These are phyloP conservation scores for Nannoperca obscura DNA, from an alignment of 2,797 vertebrate species.

Conservation along the genomic window DNA sequence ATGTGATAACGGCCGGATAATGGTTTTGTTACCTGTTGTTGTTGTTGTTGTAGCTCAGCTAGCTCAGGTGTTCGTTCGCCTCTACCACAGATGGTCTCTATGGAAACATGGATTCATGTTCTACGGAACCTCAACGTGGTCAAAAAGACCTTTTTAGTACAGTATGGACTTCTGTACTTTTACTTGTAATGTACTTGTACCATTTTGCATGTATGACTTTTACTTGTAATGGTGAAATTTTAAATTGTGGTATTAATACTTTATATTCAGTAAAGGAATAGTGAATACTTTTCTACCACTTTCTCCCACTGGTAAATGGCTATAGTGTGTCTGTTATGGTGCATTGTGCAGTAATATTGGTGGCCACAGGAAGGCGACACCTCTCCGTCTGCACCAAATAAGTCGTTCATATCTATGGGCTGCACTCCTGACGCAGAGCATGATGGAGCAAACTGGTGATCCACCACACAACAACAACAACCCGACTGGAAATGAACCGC, in stretches of 20 bases:
- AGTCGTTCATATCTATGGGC: constrained; percentile 20
- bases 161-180: not conserved
- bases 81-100: constrained; percentile 39
- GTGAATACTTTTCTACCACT: not conserved
- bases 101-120: constrained; percentile 52
- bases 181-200: not conserved
- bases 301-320: no score
- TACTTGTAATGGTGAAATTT: not conserved
- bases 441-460: constrained; percentile 79
- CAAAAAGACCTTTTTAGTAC: not conserved
- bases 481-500: constrained; percentile 59
- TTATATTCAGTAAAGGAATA: not conserved
- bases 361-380: constrained; percentile 57
- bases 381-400: not conserved
- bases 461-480: constrained; percentile 53
- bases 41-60: not conserved
- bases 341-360: not conserved
- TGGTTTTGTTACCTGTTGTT: constrained; percentile 17
- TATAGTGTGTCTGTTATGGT: not conserved
- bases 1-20: no score
- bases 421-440: constrained; percentile 70
- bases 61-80: not conserved
- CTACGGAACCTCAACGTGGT: constrained; percentile 50
- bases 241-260: not conserved
- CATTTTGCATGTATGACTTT: not conserved